phyloP scores from a whole-genome alignment of 2,113 vertebrate genomes.

The Balaenoptera acutorostrata region DNA sequence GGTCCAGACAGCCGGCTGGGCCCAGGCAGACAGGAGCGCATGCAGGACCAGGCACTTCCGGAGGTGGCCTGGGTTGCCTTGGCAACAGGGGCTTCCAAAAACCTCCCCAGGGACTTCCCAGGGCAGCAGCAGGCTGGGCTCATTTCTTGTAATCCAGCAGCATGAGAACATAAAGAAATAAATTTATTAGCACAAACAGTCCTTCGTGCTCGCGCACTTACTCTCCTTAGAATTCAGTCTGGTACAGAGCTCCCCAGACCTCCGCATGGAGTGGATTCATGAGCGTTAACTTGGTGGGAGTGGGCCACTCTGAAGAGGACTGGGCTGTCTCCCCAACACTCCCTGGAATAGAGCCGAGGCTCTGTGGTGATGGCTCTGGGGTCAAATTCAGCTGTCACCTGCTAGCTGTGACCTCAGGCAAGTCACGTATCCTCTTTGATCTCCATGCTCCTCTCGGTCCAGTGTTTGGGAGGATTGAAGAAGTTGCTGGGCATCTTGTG shows the following conservation, averaged over 20 bases:
- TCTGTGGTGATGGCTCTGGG: no score
- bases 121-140: conserved; percentile 27
- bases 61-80: conserved; percentile 43
- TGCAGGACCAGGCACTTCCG: neutral
- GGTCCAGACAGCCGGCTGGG: neutral
- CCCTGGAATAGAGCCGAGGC: no score
- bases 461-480: neutral
- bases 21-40: neutral
- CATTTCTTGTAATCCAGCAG: conserved; percentile 39
- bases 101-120: conserved; percentile 21
- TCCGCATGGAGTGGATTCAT: neutral
- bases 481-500: neutral
- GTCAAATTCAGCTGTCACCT: neutral
- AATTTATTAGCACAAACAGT: conserved; percentile 49
- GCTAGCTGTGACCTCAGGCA: neutral
- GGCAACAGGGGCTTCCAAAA: conserved; percentile 48
- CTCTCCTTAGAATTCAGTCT: neutral
- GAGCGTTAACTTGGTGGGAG: neutral
- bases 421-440: neutral
- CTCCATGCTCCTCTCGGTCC: neutral
- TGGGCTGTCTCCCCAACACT: neutral
- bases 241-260: neutral
- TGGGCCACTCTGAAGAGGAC: neutral
- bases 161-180: conserved; percentile 47
- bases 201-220: neutral